Evolutionary conservation across 1,140 invertebrate genomes (phyloP), one percentile per base, ranked within the genome.

Genomic region (Nasonia vitripennis): DNA sequence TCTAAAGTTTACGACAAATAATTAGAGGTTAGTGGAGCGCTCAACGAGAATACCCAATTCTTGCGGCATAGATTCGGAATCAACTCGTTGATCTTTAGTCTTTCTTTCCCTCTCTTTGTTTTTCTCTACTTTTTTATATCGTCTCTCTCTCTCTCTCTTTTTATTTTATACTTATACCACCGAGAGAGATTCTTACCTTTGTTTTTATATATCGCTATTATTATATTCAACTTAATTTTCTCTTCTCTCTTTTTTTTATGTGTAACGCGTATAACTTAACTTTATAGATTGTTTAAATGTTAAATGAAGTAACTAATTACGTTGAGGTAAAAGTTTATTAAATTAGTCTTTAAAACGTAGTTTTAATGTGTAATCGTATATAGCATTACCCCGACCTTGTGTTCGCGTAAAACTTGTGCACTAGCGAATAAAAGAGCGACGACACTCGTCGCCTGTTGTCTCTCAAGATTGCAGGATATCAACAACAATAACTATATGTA

Each of bases 1-100:
- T 78, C 2, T 68, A 27, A 68, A 68, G 67, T 68, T 68, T 23
- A 68, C 67, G 20, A 27, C 9, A 68, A 68, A 27, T 71, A 31
- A 27, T 27, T 12, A 71, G 68, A 27, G 68, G 31, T 34, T 31
- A 14, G 68, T 6, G 55, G 45, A 78, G 74, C 62, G 67, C 75
- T 84, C 37, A 79, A 74, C 62, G 78, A 85, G 78, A 80, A 74
- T 85, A 85, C 83, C 78, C 78, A 80, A 62, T 78, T 31, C 12
- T 71, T 71, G 14, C 74, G 14, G 34, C 31, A 41, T 37, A 78
- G 77, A 74, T 74, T 84, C 48, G 12, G 9, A 73, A 62, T 41
- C 71, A 31, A 80, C 9, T 74, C 48, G 45, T 67, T 71, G 37
- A 71, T 74, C 48, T 75, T 71, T 45, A 68, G 12, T 73, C 31